Base-by-base conservation (phyloP, 2,797 vertebrate species). In the Sebastes variabilis region DNA sequence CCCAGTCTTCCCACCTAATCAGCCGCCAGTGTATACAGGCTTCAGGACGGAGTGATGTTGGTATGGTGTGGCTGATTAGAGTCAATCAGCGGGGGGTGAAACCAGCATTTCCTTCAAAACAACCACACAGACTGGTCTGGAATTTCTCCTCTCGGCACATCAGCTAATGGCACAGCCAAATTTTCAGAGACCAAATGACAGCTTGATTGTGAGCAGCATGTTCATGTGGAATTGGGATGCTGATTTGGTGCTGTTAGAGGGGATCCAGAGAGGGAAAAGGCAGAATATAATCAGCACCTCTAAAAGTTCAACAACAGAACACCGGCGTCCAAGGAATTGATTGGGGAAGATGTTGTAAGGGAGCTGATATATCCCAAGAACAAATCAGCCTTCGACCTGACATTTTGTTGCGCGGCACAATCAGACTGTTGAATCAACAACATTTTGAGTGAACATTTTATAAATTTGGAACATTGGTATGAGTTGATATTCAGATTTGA, bases 181-280 rank as follows among this genome's bases (percentile, higher is more conserved):
- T 94, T 92, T 94, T 92, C 89, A 89, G 84, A 85, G 93, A 88
- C 69, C 58, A 89, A 92, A 93, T 88, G 84, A 81, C 89, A 84
- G 85, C 82, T 88, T 94, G 95, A 96, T 96, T 96, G 95, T 93
- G 81, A 88, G 87, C 79, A 73, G 82, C 87, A 64, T 73, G 87
- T 72, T 87, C 42, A 64, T 62, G 75, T 80, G 80, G 78, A 89
- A 89, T 87, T 87, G 84, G 84, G 80, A 83, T 54, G 77, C 87
- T 94, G 94, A 94, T 95, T 94, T 91, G 74, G 86, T 79, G 73
- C 83, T 54, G 90, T 91, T 90, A 80, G 88, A 80, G 79, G 71
- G 60, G 81, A 91, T 87, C 80, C 75, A 68, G 74, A 73, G 81
- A 81, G 65, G 65, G 36, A 62, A 83, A 88, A 79, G 54, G 46